These are phyloP conservation scores for Lampris megalopsis DNA, from an alignment of 2,113 vertebrate species.

Conservation along the genomic window DNA sequence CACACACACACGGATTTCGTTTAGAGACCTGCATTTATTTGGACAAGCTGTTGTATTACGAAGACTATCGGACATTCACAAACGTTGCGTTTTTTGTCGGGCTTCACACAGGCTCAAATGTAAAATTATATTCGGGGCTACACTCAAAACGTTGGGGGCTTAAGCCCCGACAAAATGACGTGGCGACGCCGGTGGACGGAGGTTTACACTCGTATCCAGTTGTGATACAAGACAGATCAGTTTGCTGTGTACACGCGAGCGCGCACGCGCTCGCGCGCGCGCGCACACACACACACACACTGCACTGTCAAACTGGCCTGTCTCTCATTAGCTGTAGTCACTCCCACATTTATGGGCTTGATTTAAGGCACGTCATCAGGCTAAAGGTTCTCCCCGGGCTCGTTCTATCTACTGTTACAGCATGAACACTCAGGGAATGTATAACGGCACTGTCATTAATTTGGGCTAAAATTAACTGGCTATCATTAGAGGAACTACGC, in stretches of 20 bases:
- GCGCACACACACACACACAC: not conserved
- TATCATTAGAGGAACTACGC: not conserved
- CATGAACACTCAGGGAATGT: not conserved
- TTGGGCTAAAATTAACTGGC: slow-evolving; percentile 7
- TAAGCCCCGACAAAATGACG: no score
- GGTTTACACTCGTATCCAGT: no score
- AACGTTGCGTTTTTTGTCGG: no score
- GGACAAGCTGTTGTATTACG: no score
- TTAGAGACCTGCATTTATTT: no score
- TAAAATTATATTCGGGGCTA: no score
- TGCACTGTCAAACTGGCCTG: slow-evolving; percentile 9
- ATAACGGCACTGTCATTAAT: slow-evolving; percentile 8
- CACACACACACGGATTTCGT: not conserved
- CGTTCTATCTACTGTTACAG: not conserved
- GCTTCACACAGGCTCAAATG: no score
- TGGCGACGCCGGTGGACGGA: no score
- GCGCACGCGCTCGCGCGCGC: no score
- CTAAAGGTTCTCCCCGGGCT: slow-evolving; percentile 32
- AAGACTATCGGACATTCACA: no score
- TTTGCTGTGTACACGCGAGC: not conserved
- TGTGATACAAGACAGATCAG: no score
- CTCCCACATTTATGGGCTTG: slow-evolving; percentile 48
- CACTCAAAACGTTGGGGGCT: no score
- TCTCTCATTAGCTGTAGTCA: slow-evolving; percentile 44
- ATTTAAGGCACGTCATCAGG: slow-evolving; percentile 43